phyloP scores from a whole-genome alignment of 2,797 vertebrate genomes.

The Dendrocincla fuliginosa region DNA sequence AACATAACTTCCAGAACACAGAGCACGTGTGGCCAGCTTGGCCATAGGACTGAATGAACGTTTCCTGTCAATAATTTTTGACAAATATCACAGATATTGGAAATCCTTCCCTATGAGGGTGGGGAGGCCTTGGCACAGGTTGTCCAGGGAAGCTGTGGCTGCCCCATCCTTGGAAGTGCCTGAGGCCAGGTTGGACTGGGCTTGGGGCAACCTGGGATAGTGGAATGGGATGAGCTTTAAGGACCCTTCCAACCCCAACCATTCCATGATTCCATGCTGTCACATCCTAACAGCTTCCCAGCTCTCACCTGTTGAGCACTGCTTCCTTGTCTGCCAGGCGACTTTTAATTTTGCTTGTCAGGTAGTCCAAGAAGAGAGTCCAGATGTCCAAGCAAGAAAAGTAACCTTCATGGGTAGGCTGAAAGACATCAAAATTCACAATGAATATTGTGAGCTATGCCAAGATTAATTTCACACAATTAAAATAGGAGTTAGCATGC shows the following conservation, averaged over 20 bases:
- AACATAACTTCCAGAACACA: not conserved
- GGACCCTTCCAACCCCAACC: not conserved
- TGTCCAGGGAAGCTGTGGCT: not conserved
- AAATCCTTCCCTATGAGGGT: no score
- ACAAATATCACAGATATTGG: not conserved
- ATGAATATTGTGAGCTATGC: not conserved
- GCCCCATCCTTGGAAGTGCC: not conserved
- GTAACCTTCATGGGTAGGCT: constrained; percentile 98
- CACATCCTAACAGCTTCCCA: not conserved
- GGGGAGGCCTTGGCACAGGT: not conserved
- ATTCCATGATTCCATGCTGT: not conserved
- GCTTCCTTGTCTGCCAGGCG: constrained; percentile 92
- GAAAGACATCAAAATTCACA: constrained; percentile 55
- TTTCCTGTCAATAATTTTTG: no score
- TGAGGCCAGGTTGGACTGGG: fast-evolving
- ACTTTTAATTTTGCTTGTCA: constrained; percentile 96
- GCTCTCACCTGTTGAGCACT: constrained; percentile 90
- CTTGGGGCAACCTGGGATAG: fast-evolving
- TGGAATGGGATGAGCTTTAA: fast-evolving
- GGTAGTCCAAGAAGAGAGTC: constrained; percentile 95
- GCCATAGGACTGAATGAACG: not conserved
- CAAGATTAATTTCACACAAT: not conserved
- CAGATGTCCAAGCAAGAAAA: constrained; percentile 98
- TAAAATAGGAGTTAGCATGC: not conserved
- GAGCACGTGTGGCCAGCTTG: not conserved